Percentiles rank a stretch among this genome's conserved stretches.
Conservation (phyloP, 1,140 invertebrate species). For the Palaemon carinicauda region DNA sequence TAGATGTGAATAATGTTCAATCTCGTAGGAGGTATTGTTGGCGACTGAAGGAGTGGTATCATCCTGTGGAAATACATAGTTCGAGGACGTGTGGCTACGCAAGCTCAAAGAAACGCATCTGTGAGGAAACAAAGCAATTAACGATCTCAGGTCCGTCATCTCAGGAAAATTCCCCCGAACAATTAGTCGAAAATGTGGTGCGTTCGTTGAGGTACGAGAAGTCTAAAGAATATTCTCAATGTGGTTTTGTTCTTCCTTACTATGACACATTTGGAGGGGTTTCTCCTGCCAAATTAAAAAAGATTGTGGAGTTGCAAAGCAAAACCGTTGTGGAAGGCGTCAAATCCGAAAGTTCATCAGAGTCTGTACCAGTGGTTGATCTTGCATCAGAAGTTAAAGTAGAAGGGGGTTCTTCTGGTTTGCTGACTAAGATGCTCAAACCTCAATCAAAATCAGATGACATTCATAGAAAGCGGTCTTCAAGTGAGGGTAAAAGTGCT, state of each 20-base stretch:
- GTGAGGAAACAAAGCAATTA: slow-evolving; percentile 35
- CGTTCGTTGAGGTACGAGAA: slow-evolving; percentile 14
- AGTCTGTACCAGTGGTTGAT: slow-evolving; percentile 11
- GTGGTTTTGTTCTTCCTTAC: background rate
- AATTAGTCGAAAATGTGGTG: slow-evolving; percentile 40
- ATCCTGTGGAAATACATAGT: background rate
- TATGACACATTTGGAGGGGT: slow-evolving; percentile 14
- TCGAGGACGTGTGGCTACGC: slow-evolving; percentile 47
- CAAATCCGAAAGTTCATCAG: background rate
- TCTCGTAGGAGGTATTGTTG: slow-evolving; percentile 24
- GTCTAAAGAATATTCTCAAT: background rate
- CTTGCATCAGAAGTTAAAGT: background rate
- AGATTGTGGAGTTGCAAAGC: background rate
- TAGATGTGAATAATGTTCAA: slow-evolving; percentile 36
- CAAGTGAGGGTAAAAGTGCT: background rate
- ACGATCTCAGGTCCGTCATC: slow-evolving; percentile 27
- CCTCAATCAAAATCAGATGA: background rate
- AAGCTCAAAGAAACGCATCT: slow-evolving; percentile 5
- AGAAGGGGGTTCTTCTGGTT: background rate
- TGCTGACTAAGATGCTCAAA: background rate
- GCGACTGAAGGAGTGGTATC: slow-evolving; percentile 52
- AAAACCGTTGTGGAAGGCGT: background rate
- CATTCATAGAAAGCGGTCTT: background rate
- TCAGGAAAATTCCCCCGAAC: slow-evolving; percentile 31
- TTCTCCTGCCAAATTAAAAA: background rate